Evolutionary conservation across 2,888 invertebrate genomes (phyloP), one percentile per base, ranked within the genome.

Genomic region (Caenorhabditis panamensis): DNA sequence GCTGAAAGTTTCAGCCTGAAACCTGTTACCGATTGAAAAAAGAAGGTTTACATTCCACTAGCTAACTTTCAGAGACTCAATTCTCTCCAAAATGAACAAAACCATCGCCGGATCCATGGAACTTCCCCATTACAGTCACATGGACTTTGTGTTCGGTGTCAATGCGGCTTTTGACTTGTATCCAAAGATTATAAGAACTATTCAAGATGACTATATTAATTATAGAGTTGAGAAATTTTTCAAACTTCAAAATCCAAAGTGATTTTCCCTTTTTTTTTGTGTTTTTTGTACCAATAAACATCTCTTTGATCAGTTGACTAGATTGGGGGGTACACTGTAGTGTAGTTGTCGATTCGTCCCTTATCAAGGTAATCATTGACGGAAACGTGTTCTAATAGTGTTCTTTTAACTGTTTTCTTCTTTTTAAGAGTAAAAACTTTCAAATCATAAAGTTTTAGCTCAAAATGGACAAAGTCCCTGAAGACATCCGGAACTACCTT

Each of bases 91-190:
- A 68, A 85, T 85, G 85, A 85, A 85, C 61, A 66, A 76, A 20
- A 82, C 85, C 2, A 83, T 85, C 58, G 75, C 72, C 16, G 80
- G 76, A 31, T 79, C 75, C 4, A 49, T 76, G 47, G 82, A 85
- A 69, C 66, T 85, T 56, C 82, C 79, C n/a, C 80, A 85, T 44
- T 85, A 84, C 61, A 82, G 79, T 47, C 85, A 85, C 59, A 80
- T 85, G 73, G 85, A 85, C 72, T 85, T 85, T 63, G 83, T 85
- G 0, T 85, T 79, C 44, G 85, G 85, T 3, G 67, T 84, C 9
- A 79, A 83, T 44, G 85, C 85, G 13, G 61, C 83, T n/a, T 37
- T 47, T n/a, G 85, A 85, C 11, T 64, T 85, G 36, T 85, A 83
- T 47, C 76, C 73, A 51, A 62, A 56, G 53, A 77, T 81, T 24